Conservation (phyloP, 2,113 vertebrate species). For the Plotosus lineatus region DNA sequence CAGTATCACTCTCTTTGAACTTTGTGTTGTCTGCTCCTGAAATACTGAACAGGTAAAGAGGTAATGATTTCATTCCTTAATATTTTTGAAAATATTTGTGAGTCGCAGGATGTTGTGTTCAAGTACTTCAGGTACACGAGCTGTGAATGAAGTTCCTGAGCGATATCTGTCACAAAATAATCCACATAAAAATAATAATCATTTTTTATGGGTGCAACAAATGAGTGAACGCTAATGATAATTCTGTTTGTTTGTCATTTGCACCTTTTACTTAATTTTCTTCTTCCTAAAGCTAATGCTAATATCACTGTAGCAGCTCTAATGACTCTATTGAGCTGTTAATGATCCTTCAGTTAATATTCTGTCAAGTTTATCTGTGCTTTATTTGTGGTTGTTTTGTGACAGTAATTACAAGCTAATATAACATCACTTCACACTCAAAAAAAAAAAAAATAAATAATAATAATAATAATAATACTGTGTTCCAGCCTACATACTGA, state of each 20-base stretch:
- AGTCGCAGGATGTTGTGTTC: not conserved
- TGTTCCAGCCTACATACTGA: not conserved
- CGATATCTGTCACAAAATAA: not conserved
- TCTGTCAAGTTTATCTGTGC: not conserved
- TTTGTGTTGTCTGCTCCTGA: not conserved
- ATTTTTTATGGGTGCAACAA: not conserved
- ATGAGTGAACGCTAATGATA: not conserved
- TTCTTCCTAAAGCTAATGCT: not conserved
- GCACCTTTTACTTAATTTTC: not conserved
- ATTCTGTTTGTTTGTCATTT: not conserved
- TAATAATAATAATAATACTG: no score
- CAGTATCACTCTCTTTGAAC: no score
- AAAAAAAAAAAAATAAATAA: no score
- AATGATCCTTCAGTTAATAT: not conserved
- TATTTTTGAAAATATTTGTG: not conserved
- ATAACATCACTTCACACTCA: not conserved
- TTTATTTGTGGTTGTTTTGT: not conserved
- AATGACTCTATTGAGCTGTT: not conserved
- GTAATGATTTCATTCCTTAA: not conserved
- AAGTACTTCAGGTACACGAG: not conserved
- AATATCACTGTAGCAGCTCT: not conserved
- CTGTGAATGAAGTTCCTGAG: not conserved
- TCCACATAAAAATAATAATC: no score
- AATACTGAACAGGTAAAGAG: not conserved
- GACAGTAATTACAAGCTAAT: slow-evolving; percentile 7